Base-by-base conservation (phyloP, 2,888 invertebrate species). In the Pandemis corylana region DNA sequence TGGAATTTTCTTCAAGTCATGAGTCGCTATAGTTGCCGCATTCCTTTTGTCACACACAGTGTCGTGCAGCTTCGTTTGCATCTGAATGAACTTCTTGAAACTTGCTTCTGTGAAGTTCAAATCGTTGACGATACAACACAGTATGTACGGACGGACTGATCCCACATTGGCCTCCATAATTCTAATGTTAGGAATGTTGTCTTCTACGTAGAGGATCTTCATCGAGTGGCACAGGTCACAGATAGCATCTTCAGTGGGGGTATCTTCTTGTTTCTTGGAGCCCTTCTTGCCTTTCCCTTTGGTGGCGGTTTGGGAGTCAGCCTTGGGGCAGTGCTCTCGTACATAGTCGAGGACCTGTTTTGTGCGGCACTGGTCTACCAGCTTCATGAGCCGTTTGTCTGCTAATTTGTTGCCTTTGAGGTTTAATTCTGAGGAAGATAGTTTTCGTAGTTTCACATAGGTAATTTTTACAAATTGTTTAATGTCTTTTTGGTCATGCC, bases 21-120 rank as follows among this genome's bases (percentile, higher is more conserved):
- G 98, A 0, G 98, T 98, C 4, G 98, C 98, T 75, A 98, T 97
- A 0, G 98, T 97, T 0, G 97, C 97, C 0, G 95, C 90, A 81
- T 96, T 97, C 79, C 98, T 93, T 84, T 97, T 97, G 71, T 97
- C 96, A 86, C 98, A 98, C 10, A 97, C 91, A 0, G 95, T 95
- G 77, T 97, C 97, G 81, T 97, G 97, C 44, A 97, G 88, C 85
- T 96, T 97, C 0, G 97, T 97, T 93, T 98, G 98, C 82, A 97
- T 83, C 82, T 96, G 96, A 77, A 98, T 97, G 81, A 98, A 98
- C 85, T 96, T 96, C 85, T 96, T 97, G 78, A 97, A 96, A n/a
- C 89, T 93, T 0, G 92, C 92, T 41, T 96, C 95, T 1, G 94
- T 95, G 79, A 98, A 96, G 59, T 91, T 88, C 12, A 97, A 80